Percentiles rank a stretch among this genome's conserved stretches.
phyloP scores from a whole-genome alignment of 1,140 invertebrate genomes.

The Andricus grossulariae region DNA sequence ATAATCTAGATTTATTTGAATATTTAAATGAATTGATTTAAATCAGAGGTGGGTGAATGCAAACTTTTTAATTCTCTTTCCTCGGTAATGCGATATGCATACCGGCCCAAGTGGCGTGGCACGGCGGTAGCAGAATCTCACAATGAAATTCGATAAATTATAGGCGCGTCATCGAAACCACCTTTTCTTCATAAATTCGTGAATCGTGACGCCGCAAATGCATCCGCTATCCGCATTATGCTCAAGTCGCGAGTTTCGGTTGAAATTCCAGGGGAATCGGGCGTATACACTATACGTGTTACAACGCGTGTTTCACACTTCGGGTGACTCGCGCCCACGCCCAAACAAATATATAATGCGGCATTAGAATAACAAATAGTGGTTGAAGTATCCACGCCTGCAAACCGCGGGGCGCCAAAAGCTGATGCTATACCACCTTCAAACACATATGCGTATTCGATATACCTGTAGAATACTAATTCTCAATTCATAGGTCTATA shows the following conservation, averaged over 20 bases:
- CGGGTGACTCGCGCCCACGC: constrained; percentile 65
- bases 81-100: background rate
- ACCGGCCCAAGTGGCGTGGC: background rate
- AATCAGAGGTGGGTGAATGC: background rate
- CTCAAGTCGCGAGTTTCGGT: constrained; percentile 43
- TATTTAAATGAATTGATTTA: constrained; percentile 3
- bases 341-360: constrained; percentile 70
- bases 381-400: constrained; percentile 67
- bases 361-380: constrained; percentile 71
- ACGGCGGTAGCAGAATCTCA: constrained; percentile 5
- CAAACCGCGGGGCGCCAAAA: constrained; percentile 61
- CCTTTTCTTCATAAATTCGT: constrained; percentile 28
- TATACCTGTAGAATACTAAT: constrained; percentile 51
- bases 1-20: too few species aligned
- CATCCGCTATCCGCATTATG: constrained; percentile 12
- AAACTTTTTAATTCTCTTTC: background rate
- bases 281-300: constrained; percentile 51
- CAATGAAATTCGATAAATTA: constrained; percentile 15
- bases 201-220: constrained; percentile 6
- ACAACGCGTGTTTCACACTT: constrained; percentile 71
- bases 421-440: constrained; percentile 45
- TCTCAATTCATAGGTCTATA: constrained; percentile 28
- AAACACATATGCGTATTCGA: constrained; percentile 19
- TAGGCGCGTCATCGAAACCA: constrained; percentile 10
- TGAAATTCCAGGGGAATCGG: constrained; percentile 64